These are phyloP conservation scores for Morpho achilles DNA, from an alignment of 2,888 invertebrate genomes.

Conservation along the genomic window DNA sequence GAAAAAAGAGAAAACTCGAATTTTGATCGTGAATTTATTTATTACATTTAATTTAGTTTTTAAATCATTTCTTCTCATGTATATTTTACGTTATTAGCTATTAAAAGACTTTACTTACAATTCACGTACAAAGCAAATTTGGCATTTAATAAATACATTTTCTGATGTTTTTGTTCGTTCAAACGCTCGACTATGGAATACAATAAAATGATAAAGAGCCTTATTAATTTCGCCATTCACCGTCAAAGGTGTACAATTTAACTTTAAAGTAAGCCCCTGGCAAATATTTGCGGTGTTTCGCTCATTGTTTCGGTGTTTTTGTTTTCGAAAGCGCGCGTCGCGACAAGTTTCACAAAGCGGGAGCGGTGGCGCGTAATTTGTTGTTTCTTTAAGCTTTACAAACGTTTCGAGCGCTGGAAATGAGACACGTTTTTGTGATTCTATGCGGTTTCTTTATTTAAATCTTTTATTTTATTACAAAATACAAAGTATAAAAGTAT, in stretches of 20 bases:
- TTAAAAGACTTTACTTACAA: too few relatives aligned
- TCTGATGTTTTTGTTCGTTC: too few relatives aligned
- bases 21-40: too few relatives aligned
- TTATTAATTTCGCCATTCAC: slow-evolving; percentile 6
- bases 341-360: slow-evolving; percentile 20
- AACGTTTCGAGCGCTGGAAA: slow-evolving; percentile 9
- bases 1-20: too few relatives aligned
- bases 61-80: too few relatives aligned
- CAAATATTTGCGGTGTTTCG: slow-evolving; percentile 10
- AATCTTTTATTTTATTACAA: not conserved
- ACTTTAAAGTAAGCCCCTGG: slow-evolving; percentile 3
- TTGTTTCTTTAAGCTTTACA: slow-evolving; percentile 14
- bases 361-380: slow-evolving; percentile 3
- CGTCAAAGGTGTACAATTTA: slow-evolving; percentile 3
- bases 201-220: too few relatives aligned
- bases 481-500: too few relatives aligned
- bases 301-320: slow-evolving; percentile 22
- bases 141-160: too few relatives aligned
- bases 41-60: too few relatives aligned
- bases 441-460: slow-evolving; percentile 9
- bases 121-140: too few relatives aligned
- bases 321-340: slow-evolving; percentile 15
- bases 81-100: too few relatives aligned
- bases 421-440: slow-evolving; percentile 11
- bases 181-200: not conserved